A percentile compares a stretch with the other conserved stretches of the same genome.
Conservation (phyloP, 2,113 vertebrate species). For the Chrysemys picta region DNA sequence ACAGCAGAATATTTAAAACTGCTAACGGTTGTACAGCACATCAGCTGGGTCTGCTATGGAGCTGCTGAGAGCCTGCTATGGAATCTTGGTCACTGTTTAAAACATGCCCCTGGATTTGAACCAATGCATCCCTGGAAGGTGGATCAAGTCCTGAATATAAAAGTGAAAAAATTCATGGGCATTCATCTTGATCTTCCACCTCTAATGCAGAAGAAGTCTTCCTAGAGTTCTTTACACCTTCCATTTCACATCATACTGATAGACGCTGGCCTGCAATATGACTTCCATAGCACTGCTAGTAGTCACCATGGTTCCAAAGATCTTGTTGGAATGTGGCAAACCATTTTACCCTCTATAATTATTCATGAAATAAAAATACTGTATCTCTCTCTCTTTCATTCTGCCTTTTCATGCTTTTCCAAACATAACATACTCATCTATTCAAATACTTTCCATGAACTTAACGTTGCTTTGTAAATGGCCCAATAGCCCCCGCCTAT, state of each 20-base stretch:
- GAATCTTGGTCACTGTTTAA: background rate
- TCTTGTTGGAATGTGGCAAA: background rate
- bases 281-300: background rate
- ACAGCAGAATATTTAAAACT: background rate
- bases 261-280: background rate
- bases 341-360: background rate
- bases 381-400: background rate
- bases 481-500: no score
- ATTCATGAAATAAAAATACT: background rate
- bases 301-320: background rate
- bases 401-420: background rate
- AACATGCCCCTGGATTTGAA: accelerated
- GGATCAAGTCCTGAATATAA: background rate
- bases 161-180: background rate
- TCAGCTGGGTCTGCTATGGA: background rate
- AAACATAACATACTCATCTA: no score
- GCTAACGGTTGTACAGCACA: background rate
- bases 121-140: background rate
- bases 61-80: background rate
- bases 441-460: no score
- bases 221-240: background rate
- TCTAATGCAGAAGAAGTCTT: background rate
- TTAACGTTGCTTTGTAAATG: no score
- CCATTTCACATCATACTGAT: background rate
- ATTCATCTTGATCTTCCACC: background rate